A percentile compares a stretch with the other conserved stretches of the same genome.
phyloP scores from a whole-genome alignment of 2,113 vertebrate species.

The Sylvilagus bachmani region DNA sequence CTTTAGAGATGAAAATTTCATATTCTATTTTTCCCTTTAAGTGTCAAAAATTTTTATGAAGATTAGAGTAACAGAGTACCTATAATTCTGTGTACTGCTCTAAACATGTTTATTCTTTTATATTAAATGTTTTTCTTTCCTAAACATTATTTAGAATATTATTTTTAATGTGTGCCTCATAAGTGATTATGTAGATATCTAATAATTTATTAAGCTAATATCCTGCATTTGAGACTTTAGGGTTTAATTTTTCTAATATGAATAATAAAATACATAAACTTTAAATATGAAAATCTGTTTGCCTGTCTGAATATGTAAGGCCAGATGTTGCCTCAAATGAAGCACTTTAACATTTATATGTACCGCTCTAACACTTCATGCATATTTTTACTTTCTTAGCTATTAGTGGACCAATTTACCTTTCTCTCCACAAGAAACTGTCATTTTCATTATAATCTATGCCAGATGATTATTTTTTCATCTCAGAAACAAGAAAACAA shows the following conservation, averaged over 20 bases:
- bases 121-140: not conserved
- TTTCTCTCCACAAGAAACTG: not conserved
- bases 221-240: not conserved
- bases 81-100: not conserved
- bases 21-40: not conserved
- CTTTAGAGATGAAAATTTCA: not conserved
- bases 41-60: not conserved
- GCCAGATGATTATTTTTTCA: not conserved
- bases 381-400: not conserved
- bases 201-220: conserved; percentile 38
- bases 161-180: not conserved
- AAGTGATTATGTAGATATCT: conserved; percentile 32
- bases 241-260: not conserved
- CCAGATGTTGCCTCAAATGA: not conserved
- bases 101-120: conserved; percentile 25
- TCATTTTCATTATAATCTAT: not conserved
- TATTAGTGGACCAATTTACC: not conserved
- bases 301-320: not conserved
- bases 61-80: not conserved
- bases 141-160: conserved; percentile 17
- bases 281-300: not conserved
- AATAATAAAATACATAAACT: conserved; percentile 1
- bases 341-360: not conserved
- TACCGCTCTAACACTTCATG: not conserved
- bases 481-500: not conserved